Conservation (phyloP, 2,888 invertebrate genomes). For the Lathronympha strigana region DNA sequence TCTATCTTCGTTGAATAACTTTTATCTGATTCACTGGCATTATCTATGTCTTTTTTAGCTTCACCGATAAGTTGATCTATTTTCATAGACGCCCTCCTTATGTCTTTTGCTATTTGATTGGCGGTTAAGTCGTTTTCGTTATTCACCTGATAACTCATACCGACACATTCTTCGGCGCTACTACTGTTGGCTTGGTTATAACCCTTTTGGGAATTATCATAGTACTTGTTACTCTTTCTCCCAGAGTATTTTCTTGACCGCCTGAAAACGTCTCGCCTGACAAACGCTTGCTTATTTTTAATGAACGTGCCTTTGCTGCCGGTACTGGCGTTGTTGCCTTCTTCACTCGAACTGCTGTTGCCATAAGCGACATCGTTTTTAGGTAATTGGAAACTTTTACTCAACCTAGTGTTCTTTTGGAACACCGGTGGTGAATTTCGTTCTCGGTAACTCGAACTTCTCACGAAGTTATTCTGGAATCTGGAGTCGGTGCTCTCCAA, state of each 20-base stretch:
- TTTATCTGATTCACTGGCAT: slow-evolving; percentile 73
- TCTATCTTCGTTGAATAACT: slow-evolving; percentile 84
- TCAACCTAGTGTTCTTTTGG: slow-evolving; percentile 81
- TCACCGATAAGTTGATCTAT: slow-evolving; percentile 82
- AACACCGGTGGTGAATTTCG: slow-evolving; percentile 79
- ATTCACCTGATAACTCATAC: slow-evolving; percentile 80
- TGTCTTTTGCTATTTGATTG: slow-evolving; percentile 83
- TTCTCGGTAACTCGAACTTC: slow-evolving; percentile 80
- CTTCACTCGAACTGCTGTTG: slow-evolving; percentile 81
- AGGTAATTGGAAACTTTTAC: slow-evolving; percentile 80
- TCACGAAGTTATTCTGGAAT: slow-evolving; percentile 77
- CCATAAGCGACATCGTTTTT: slow-evolving; percentile 75
- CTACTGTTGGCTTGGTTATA: slow-evolving; percentile 72
- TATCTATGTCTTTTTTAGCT: slow-evolving; percentile 64
- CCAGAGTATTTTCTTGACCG: slow-evolving; percentile 80
- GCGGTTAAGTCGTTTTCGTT: slow-evolving; percentile 83
- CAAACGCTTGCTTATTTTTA: slow-evolving; percentile 83
- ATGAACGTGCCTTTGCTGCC: slow-evolving; percentile 82
- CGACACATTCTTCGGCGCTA: slow-evolving; percentile 77
- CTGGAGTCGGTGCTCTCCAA: slow-evolving; percentile 81
- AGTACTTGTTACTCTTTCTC: slow-evolving; percentile 73
- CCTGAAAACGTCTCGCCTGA: slow-evolving; percentile 78
- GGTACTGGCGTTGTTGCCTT: slow-evolving; percentile 72
- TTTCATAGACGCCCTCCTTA: slow-evolving; percentile 81
- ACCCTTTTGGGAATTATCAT: slow-evolving; percentile 67